Evolutionary conservation across 1,140 invertebrate genomes (phyloP).

Genomic region (Zophobas morio): DNA sequence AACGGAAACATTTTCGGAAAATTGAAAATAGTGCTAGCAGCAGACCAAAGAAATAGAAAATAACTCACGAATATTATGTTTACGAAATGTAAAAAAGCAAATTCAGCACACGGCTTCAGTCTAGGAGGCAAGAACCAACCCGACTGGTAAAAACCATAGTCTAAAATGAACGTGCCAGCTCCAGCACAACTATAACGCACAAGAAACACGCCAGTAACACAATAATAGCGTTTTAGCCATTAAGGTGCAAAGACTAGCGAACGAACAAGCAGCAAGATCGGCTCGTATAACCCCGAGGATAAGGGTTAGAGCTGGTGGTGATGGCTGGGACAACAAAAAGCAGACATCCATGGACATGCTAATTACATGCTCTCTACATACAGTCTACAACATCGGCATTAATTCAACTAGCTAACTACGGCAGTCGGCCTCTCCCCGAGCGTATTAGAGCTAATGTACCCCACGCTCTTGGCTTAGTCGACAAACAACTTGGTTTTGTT

Average conservation of each 20-base stretch:
- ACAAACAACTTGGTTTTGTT: constrained; percentile 65
- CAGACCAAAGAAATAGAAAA: too few relatives aligned
- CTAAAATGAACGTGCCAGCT: constrained; percentile 14
- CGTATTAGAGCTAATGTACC: constrained; percentile 65
- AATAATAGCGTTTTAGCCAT: constrained; percentile 52
- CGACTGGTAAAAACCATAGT: constrained; percentile 10
- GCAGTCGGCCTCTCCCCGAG: constrained; percentile 56
- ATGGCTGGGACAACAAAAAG: constrained; percentile 58
- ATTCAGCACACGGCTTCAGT: too few relatives aligned
- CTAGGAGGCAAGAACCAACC: too few relatives aligned
- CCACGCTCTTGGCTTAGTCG: constrained; percentile 59
- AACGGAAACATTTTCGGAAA: too few relatives aligned
- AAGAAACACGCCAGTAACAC: constrained; percentile 52
- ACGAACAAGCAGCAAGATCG: constrained; percentile 18
- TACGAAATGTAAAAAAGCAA: background rate
- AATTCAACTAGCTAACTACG: constrained; percentile 65
- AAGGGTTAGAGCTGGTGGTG: constrained; percentile 60
- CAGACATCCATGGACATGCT: constrained; percentile 65
- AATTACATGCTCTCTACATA: constrained; percentile 65
- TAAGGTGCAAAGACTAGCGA: constrained; percentile 48
- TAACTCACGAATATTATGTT: too few relatives aligned
- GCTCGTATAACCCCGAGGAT: constrained; percentile 55
- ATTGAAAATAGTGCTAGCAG: too few relatives aligned
- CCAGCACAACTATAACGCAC: constrained; percentile 40
- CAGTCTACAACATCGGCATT: constrained; percentile 64